Evolutionary conservation across 2,888 invertebrate genomes (phyloP).

Genomic region (Megaustenia siamemsis): DNA sequence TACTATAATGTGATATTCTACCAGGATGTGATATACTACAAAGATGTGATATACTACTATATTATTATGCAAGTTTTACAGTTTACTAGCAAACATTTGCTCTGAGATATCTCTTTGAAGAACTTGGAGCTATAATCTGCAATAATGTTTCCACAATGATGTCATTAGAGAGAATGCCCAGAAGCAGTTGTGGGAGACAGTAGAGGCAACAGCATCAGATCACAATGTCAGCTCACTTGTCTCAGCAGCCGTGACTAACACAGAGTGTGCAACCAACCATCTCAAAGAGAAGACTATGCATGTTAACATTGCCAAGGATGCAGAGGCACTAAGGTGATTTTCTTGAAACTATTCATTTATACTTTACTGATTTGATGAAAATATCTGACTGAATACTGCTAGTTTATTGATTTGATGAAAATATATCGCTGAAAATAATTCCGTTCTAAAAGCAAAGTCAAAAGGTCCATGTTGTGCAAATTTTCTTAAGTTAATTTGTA

Average conservation of each 20-base stretch:
- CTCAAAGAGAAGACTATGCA: constrained; percentile 66
- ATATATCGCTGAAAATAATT: too few species aligned
- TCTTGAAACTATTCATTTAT: neutral
- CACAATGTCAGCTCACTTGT: neutral
- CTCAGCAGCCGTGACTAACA: constrained; percentile 22
- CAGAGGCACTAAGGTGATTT: constrained; percentile 70
- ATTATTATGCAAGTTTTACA: too few species aligned
- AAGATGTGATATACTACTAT: too few species aligned
- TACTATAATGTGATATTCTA: too few species aligned
- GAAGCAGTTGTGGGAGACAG: neutral
- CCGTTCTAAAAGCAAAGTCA: too few species aligned
- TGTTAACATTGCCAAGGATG: constrained; percentile 72
- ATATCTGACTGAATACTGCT: too few species aligned
- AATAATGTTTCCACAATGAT: neutral
- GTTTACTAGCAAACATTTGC: too few species aligned
- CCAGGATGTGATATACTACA: too few species aligned
- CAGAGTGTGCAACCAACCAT: constrained; percentile 60
- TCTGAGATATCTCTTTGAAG: too few species aligned
- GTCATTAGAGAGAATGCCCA: constrained; percentile 19
- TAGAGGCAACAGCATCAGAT: neutral
- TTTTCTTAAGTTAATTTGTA: too few species aligned
- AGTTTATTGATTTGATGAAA: too few species aligned
- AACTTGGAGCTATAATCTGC: neutral
- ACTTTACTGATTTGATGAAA: neutral
- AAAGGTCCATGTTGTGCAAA: too few species aligned